phyloP scores from a whole-genome alignment of 2,797 vertebrate genomes.

The Ctenopoma kingsleyae region DNA sequence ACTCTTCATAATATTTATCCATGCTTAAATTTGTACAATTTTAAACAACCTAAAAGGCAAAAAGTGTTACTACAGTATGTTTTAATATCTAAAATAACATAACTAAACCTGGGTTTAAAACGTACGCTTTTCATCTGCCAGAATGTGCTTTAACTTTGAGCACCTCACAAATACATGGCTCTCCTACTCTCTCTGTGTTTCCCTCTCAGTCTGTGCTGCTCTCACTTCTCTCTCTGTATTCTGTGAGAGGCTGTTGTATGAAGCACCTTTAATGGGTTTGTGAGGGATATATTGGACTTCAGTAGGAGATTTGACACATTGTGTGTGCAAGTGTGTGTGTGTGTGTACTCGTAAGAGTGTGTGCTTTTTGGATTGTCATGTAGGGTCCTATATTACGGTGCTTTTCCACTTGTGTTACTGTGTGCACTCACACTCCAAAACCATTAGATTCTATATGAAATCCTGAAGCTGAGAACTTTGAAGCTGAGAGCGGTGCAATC shows the following conservation, averaged over 20 bases:
- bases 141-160: conserved; percentile 60
- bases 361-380: conserved; percentile 74
- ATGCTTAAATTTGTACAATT: conserved; percentile 21
- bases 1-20: conserved; percentile 17
- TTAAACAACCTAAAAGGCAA: conserved; percentile 40
- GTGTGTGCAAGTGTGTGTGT: conserved; percentile 37
- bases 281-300: conserved; percentile 79
- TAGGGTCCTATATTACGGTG: conserved; percentile 74
- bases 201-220: conserved; percentile 55
- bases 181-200: conserved; percentile 39
- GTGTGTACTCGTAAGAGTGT: conserved; percentile 46
- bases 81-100: conserved; percentile 40
- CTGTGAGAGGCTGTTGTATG: conserved; percentile 79
- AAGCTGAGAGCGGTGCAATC: conserved; percentile 76
- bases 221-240: conserved; percentile 65
- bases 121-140: conserved; percentile 24
- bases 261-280: conserved; percentile 82
- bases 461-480: conserved; percentile 77
- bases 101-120: conserved; percentile 32
- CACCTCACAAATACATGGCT: conserved; percentile 58
- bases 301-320: conserved; percentile 70
- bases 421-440: conserved; percentile 81
- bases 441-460: conserved; percentile 82
- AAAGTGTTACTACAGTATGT: conserved; percentile 8
- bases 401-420: conserved; percentile 77